Evolutionary conservation across 2,797 vertebrate species (phyloP).

Genomic region (Somateria mollissima): DNA sequence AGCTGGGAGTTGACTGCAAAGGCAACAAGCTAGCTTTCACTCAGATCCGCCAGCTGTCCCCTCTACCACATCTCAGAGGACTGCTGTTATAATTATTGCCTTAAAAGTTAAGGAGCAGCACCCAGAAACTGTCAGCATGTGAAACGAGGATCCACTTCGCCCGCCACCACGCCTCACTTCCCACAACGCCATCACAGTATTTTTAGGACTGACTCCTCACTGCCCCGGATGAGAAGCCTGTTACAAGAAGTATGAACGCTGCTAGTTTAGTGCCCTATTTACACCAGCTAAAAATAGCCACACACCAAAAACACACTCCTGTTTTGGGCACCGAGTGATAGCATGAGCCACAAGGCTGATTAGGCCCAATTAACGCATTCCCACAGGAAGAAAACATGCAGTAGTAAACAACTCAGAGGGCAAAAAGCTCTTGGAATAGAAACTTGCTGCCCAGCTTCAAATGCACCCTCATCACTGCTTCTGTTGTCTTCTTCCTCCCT

Average conservation of each 20-base stretch:
- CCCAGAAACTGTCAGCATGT: not conserved
- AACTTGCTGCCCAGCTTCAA: not conserved
- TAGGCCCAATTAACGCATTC: slow-evolving; percentile 1
- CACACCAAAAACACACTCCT: not conserved
- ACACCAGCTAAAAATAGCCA: not conserved
- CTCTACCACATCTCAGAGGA: not conserved
- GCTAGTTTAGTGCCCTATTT: not conserved
- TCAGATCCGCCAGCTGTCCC: not conserved
- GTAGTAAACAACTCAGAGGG: not conserved
- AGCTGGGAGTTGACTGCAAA: not conserved
- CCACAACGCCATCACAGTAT: rapidly evolving
- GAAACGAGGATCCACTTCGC: not conserved
- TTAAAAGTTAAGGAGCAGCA: not conserved
- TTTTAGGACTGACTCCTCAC: not conserved
- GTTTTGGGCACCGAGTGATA: not conserved
- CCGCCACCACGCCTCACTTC: not conserved
- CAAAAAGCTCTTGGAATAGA: not conserved
- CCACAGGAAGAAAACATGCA: not conserved
- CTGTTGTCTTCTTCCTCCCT: not conserved
- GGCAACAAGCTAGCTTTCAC: not conserved
- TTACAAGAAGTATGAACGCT: not conserved
- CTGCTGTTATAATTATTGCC: not conserved
- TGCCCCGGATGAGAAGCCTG: not conserved
- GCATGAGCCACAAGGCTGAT: not conserved
- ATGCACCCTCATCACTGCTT: not conserved